Conservation (phyloP, 2,113 vertebrate species). For the Xiphias gladius region DNA sequence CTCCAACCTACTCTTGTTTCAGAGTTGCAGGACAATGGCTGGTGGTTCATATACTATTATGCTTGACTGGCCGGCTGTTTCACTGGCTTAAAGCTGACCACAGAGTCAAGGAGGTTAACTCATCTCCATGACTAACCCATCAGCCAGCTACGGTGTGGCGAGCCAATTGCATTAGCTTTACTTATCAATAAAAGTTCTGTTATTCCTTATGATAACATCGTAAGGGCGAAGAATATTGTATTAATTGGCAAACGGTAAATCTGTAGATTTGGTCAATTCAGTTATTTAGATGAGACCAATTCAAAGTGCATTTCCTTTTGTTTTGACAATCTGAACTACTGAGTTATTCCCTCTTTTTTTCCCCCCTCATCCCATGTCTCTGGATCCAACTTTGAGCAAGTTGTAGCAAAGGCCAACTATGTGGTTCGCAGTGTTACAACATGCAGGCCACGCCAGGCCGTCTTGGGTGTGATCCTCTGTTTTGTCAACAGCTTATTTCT, state of each 20-base stretch:
- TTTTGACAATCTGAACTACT: slow-evolving; percentile 5
- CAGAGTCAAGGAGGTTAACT: slow-evolving; percentile 2
- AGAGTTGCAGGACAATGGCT: slow-evolving; percentile 1
- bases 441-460: slow-evolving; percentile 65
- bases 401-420: slow-evolving; percentile 81
- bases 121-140: slow-evolving; percentile 10
- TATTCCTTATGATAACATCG: neutral
- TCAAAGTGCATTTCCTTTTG: slow-evolving; percentile 4
- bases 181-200: neutral
- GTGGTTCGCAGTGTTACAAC: slow-evolving; percentile 77
- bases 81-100: slow-evolving; percentile 13
- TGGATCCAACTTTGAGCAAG: slow-evolving; percentile 68
- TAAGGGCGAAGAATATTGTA: neutral
- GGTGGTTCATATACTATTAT: slow-evolving; percentile 16
- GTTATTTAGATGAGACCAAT: neutral
- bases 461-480: slow-evolving; percentile 79
- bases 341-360: slow-evolving; percentile 46
- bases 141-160: neutral
- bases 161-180: neutral
- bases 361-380: slow-evolving; percentile 26
- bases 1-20: slow-evolving; percentile 6
- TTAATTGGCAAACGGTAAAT: neutral
- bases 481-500: slow-evolving; percentile 77
- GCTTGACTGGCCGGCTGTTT: slow-evolving; percentile 7
- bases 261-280: neutral